Evolutionary conservation across 2,888 invertebrate species (phyloP).

Genomic region (Caenorhabditis sp.): DNA sequence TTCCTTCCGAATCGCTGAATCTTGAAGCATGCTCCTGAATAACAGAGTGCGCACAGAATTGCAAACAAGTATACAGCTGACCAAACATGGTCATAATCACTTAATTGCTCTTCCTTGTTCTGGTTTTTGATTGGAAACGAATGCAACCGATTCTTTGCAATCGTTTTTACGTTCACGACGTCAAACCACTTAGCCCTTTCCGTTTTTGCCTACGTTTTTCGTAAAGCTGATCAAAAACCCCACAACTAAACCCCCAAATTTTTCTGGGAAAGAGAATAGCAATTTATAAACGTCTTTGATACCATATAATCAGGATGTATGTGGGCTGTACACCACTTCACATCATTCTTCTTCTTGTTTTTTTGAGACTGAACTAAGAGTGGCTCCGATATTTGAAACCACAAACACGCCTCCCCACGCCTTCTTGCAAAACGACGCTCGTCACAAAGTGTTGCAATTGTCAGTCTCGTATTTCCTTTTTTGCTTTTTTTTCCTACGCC

Average conservation of each 20-base stretch:
- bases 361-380: background rate
- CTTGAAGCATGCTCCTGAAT: too few relatives aligned
- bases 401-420: slow-evolving; percentile 5
- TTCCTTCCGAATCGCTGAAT: too few relatives aligned
- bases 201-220: slow-evolving; percentile 5
- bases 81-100: background rate
- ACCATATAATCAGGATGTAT: too few relatives aligned
- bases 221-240: background rate
- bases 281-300: background rate
- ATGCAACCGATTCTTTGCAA: too few relatives aligned
- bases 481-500: background rate
- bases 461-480: slow-evolving; percentile 48
- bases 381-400: background rate
- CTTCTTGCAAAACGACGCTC: slow-evolving; percentile 35
- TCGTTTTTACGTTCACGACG: background rate
- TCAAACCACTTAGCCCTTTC: slow-evolving; percentile 31
- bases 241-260: too few relatives aligned
- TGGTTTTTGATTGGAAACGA: too few relatives aligned
- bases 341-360: background rate
- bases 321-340: too few relatives aligned
- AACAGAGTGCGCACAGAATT: too few relatives aligned
- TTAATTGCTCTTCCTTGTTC: slow-evolving; percentile 5
- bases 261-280: background rate
- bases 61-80: background rate
- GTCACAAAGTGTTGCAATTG: slow-evolving; percentile 50